These are phyloP conservation scores for Eueides isabella DNA, from an alignment of 1,140 invertebrate genomes.

Conservation along the genomic window DNA sequence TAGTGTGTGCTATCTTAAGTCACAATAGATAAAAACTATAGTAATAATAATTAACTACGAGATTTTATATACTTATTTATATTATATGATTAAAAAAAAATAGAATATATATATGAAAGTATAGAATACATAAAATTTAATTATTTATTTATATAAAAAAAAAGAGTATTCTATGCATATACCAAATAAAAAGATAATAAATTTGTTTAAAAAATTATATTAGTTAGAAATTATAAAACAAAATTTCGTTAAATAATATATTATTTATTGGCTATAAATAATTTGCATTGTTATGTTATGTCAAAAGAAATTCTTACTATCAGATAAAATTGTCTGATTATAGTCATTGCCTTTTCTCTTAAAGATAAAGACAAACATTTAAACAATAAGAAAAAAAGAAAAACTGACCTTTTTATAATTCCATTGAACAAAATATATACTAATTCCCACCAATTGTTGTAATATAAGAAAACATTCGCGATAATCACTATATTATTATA, in stretches of 20 bases:
- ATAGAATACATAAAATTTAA: too few species aligned
- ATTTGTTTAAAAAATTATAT: neutral
- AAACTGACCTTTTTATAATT: slow-evolving; percentile 34
- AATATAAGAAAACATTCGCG: slow-evolving; percentile 33
- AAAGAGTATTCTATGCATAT: too few species aligned
- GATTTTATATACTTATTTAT: neutral
- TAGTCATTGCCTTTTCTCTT: slow-evolving; percentile 30
- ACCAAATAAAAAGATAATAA: neutral
- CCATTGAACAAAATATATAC: slow-evolving; percentile 21
- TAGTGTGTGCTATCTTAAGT: neutral
- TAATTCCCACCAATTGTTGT: neutral
- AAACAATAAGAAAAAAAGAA: slow-evolving; percentile 24
- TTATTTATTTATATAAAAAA: too few species aligned
- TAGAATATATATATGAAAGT: too few species aligned
- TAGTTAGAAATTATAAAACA: neutral
- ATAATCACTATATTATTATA: slow-evolving; percentile 52
- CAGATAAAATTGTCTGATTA: slow-evolving; percentile 42
- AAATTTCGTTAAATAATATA: neutral
- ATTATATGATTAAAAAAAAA: neutral
- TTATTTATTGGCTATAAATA: too few species aligned
- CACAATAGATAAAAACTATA: neutral
- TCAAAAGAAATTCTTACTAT: slow-evolving; percentile 35
- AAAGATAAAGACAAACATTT: slow-evolving; percentile 37
- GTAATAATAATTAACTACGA: neutral
- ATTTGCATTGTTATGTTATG: slow-evolving; percentile 27